Evolutionary conservation across 2,113 vertebrate species (phyloP), one percentile per base, ranked within the genome.

Genomic region (Cinclus cinclus): DNA sequence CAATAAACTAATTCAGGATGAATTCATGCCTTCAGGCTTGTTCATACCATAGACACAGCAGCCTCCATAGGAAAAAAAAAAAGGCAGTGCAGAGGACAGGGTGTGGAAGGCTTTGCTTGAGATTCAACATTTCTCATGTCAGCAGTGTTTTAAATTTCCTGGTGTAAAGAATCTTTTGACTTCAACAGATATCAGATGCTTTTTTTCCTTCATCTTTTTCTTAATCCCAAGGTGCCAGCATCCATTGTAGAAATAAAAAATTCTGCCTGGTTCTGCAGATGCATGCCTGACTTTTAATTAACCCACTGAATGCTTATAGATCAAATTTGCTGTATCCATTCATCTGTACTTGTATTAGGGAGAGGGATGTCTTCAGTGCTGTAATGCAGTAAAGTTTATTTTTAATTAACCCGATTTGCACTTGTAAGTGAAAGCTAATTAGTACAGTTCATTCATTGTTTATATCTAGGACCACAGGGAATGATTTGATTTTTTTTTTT

Each of bases 331-430:
- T 87, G 60, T 94, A 94, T 95, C 82, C 69, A 78, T 73, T 95
- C 69, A 76, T 97, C 92, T 94, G 41, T 90, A 70, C 80, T 94
- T 82, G 77, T 96, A 87, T 95, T 90, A 87, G 81, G 47, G 68
- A 73, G 90, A 91, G 56, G 67, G 42, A 58, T 95, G 18, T 25
- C 68, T 88, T 89, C 74, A 79, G 52, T 77, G 62, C 52, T 82
- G 39, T 91, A 83, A 87, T 33, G 64, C 68, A 78, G 47, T 79
- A 68, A 91, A 92, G 71, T 95, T 97, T 84, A 62, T 94, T 96
- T 98, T 95, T 95, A 92, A 97, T 96, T 96, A 95, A 96, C 86
- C 71, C 86, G 77, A 96, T 89, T 90, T 94, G 85, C 69, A 92
- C 70, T 86, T 92, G 30, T 90, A 96, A 94, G 59, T 88, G 91